Evolutionary conservation across 2,113 vertebrate genomes (phyloP).

Genomic region (Picathartes gymnocephalus): DNA sequence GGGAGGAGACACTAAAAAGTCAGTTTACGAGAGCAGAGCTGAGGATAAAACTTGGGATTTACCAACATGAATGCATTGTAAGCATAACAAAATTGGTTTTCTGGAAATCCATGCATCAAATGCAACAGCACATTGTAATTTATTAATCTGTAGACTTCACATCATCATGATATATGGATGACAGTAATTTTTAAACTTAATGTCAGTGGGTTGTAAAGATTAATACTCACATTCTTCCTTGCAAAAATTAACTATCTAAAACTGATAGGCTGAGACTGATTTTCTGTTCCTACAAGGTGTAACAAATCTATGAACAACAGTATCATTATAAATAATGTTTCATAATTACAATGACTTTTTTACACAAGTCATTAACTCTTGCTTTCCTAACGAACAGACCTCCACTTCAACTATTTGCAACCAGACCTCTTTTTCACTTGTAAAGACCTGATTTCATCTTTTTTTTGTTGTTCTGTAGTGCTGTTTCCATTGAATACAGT

Average conservation of each 20-base stretch:
- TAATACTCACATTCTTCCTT: neutral
- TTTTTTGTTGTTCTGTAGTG: neutral
- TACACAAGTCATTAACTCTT: neutral
- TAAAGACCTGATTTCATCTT: neutral
- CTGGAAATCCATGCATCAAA: neutral
- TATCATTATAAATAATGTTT: neutral
- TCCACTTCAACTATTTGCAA: neutral
- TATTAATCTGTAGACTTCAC: neutral
- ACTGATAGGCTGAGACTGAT: neutral
- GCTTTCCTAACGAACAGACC: neutral
- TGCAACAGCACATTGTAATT: neutral
- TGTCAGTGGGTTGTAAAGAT: neutral
- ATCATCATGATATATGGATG: neutral
- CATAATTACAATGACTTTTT: neutral
- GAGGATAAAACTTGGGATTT: neutral
- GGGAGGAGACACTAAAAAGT: neutral
- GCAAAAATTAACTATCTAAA: constrained; percentile 11
- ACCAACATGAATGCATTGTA: neutral
- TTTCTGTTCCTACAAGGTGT: neutral
- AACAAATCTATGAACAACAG: neutral
- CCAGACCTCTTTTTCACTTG: neutral
- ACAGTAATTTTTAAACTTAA: neutral
- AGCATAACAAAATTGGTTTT: neutral
- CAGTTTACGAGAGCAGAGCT: neutral
- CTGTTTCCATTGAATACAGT: neutral